These are phyloP conservation scores for Colossoma macropomum DNA, from an alignment of 2,113 vertebrate species.

Conservation along the genomic window DNA sequence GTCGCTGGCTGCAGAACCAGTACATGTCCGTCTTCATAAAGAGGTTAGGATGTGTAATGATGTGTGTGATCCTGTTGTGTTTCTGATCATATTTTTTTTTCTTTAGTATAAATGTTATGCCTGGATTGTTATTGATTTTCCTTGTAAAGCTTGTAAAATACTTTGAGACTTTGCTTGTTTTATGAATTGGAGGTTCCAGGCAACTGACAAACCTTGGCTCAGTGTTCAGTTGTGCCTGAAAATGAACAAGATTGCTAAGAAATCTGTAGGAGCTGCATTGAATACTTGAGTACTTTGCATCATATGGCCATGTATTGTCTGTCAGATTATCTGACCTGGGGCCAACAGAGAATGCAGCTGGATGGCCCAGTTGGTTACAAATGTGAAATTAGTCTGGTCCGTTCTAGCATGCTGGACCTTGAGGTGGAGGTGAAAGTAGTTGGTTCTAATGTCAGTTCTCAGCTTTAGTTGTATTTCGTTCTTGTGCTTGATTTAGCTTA, in stretches of 20 bases:
- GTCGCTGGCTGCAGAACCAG: slow-evolving; percentile 85
- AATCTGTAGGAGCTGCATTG: too few species aligned
- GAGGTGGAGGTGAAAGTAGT: too few species aligned
- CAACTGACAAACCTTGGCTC: background rate
- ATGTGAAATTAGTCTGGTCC: too few species aligned
- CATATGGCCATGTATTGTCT: background rate
- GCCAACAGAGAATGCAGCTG: too few species aligned
- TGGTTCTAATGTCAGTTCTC: too few species aligned
- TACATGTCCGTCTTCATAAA: slow-evolving; percentile 83
- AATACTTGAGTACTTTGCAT: too few species aligned
- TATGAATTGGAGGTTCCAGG: background rate
- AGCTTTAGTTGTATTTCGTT: too few species aligned
- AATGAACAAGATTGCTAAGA: too few species aligned
- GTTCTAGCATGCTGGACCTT: too few species aligned
- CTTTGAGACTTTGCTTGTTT: background rate
- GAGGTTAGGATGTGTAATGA: slow-evolving; percentile 75
- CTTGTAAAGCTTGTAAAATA: background rate
- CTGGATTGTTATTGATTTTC: background rate
- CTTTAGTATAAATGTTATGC: background rate
- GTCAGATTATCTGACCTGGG: background rate
- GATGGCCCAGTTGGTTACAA: too few species aligned
- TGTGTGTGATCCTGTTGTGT: background rate
- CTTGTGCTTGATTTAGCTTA: background rate
- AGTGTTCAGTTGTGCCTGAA: background rate
- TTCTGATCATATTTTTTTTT: too few species aligned